phyloP scores from a whole-genome alignment of 2,797 vertebrate genomes.

The Squalus acanthias region DNA sequence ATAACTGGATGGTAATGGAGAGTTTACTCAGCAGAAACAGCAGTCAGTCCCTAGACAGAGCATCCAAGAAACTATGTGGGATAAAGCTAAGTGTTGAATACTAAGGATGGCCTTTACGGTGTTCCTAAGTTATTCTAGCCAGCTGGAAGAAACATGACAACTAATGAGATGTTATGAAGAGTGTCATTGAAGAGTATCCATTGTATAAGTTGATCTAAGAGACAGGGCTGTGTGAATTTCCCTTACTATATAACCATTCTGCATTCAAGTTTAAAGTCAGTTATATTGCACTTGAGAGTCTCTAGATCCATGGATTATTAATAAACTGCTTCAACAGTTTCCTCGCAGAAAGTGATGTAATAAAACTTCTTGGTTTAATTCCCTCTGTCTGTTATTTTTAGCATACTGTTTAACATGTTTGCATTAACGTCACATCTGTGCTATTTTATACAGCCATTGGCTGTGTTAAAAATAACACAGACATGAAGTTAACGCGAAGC shows the following conservation, averaged over 20 bases:
- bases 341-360: not conserved
- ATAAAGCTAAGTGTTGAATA: too few species aligned
- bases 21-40: too few species aligned
- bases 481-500: not conserved
- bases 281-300: not conserved
- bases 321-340: not conserved
- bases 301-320: not conserved
- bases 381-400: not conserved
- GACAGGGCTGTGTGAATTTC: not conserved
- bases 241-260: not conserved
- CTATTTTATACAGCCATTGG: not conserved
- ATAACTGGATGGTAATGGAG: too few species aligned
- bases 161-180: too few species aligned
- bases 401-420: not conserved
- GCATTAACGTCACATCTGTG: not conserved
- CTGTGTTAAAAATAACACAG: too few species aligned
- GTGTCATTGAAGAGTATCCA: too few species aligned
- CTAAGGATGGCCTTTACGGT: too few species aligned
- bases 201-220: not conserved
- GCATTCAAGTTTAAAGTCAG: not conserved
- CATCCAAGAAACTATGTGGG: too few species aligned
- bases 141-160: too few species aligned
- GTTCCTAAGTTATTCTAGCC: too few species aligned
- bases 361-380: not conserved
- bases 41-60: too few species aligned